Evolutionary conservation across 2,888 invertebrate genomes (phyloP).

Genomic region (Tyria jacobaeae): DNA sequence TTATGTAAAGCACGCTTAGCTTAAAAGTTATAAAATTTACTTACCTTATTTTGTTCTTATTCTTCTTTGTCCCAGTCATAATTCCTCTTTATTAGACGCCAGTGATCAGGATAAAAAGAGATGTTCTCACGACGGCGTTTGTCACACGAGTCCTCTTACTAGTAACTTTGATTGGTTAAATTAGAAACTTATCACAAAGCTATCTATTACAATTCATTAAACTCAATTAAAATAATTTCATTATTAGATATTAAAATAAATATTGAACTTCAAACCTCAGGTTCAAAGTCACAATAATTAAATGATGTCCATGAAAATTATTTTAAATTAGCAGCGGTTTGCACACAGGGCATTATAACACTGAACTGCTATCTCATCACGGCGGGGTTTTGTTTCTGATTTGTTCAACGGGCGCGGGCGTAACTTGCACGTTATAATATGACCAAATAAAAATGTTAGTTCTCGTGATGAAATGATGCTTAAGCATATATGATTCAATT

Average conservation of each 20-base stretch:
- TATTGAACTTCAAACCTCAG: background rate
- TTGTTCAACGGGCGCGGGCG: background rate
- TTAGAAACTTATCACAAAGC: no score
- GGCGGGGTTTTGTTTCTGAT: background rate
- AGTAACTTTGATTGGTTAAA: background rate
- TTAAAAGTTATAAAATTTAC: background rate
- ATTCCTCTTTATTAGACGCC: background rate
- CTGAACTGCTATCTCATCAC: background rate
- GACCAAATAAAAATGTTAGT: background rate
- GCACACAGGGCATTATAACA: background rate
- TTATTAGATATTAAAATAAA: background rate
- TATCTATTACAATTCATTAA: background rate
- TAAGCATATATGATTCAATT: background rate
- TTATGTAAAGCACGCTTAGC: background rate
- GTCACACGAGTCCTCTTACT: background rate
- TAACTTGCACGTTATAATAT: background rate
- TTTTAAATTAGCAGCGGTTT: background rate
- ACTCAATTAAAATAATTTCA: background rate
- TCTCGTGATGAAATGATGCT: background rate
- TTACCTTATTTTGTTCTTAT: slow-evolving; percentile 3
- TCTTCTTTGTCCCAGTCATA: background rate
- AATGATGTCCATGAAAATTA: background rate
- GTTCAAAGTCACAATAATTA: background rate
- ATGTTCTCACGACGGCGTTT: background rate
- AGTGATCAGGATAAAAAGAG: background rate